Conservation (phyloP, 2,113 vertebrate species). For the cat (Felis catus) region DNA sequence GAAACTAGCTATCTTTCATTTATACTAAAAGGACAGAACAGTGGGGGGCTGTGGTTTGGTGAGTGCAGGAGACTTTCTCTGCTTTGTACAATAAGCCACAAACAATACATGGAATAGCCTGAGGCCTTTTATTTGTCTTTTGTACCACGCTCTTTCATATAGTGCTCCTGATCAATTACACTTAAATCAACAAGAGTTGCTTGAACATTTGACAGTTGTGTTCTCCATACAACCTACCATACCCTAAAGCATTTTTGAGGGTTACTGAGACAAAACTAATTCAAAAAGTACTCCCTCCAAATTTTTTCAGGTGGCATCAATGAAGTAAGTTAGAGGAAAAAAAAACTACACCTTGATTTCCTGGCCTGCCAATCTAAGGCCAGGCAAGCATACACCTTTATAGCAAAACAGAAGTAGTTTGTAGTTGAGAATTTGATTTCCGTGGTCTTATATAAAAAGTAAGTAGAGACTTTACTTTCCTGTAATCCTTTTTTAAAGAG, state of each 20-base stretch:
- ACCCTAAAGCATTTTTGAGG: slow-evolving; percentile 42
- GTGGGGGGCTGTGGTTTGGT: neutral
- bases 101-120: neutral
- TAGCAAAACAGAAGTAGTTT: neutral
- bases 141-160: slow-evolving; percentile 15
- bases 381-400: neutral
- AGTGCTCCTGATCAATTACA: slow-evolving; percentile 57
- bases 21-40: neutral
- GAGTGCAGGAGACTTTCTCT: neutral
- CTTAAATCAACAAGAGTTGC: slow-evolving; percentile 42
- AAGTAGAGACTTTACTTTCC: neutral
- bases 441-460: neutral
- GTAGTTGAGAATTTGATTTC: neutral
- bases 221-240: neutral
- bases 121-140: slow-evolving; percentile 29
- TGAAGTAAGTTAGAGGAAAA: neutral
- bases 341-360: neutral
- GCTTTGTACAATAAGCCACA: slow-evolving; percentile 30
- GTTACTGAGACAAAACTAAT: slow-evolving; percentile 38
- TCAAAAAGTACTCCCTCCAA: neutral
- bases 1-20: slow-evolving; percentile 8
- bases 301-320: neutral
- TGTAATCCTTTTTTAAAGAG: neutral
- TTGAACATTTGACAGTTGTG: slow-evolving; percentile 56
- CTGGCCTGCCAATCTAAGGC: neutral